Conservation (phyloP, 2,888 invertebrate genomes). For the Nomada goodeniana region DNA sequence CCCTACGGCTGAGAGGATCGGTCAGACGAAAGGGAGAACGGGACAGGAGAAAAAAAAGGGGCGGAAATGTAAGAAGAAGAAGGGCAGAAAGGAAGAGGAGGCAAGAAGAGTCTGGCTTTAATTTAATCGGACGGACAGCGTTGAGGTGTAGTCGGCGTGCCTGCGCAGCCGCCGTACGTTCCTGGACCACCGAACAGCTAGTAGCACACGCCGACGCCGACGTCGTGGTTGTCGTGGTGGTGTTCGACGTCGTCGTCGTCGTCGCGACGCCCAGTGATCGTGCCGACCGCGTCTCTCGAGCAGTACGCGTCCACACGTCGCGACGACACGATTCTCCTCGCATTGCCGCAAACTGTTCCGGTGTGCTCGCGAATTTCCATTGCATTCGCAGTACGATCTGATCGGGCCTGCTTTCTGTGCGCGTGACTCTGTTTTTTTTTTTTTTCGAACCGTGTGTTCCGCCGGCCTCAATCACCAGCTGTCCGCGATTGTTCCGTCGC, state of each 20-base stretch:
- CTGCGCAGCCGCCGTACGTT: constrained; percentile 62
- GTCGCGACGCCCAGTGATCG: constrained; percentile 71
- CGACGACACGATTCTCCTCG: constrained; percentile 33
- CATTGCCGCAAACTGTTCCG: background rate
- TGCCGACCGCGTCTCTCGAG: constrained; percentile 59
- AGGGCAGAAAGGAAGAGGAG: constrained; percentile 9
- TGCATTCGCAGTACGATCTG: background rate
- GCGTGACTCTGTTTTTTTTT: constrained; percentile 42
- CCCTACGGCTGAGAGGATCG: background rate
- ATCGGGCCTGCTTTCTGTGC: constrained; percentile 13
- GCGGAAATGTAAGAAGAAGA: too few species aligned
- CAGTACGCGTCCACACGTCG: constrained; percentile 69
- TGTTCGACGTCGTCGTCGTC: constrained; percentile 40
- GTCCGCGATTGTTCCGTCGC: background rate
- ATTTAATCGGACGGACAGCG: constrained; percentile 55
- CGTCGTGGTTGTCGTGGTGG: constrained; percentile 60
- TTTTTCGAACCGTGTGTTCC: background rate
- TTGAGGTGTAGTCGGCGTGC: constrained; percentile 22
- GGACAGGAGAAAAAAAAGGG: constrained; percentile 1
- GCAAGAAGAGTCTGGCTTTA: constrained; percentile 38
- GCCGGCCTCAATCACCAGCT: background rate
- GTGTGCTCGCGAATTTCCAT: constrained; percentile 13
- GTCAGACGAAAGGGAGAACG: too few species aligned
- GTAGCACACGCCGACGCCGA: constrained; percentile 69
- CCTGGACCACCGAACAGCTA: constrained; percentile 63